A percentile compares a stretch with the other conserved stretches of the same genome.
phyloP scores from a whole-genome alignment of 2,797 vertebrate species.

The Melanotaenia pygmaea region DNA sequence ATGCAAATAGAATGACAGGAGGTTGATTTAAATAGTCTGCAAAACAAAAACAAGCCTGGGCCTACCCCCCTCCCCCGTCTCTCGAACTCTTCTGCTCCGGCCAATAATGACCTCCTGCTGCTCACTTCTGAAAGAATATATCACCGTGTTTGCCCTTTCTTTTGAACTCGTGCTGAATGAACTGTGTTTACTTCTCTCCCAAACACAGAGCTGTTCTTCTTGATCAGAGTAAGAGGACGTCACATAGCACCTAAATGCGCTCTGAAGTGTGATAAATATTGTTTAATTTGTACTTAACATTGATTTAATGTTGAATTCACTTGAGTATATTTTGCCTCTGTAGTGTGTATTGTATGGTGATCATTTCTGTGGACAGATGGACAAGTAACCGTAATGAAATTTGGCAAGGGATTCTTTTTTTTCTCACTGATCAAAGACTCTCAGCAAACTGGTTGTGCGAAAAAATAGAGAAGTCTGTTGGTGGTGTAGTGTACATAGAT shows the following conservation, averaged over 20 bases:
- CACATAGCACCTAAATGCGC: slow-evolving; percentile 70
- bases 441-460: slow-evolving; percentile 77
- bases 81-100: slow-evolving; percentile 50
- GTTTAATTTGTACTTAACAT: slow-evolving; percentile 81
- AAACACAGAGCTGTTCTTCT: slow-evolving; percentile 60
- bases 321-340: slow-evolving; percentile 84
- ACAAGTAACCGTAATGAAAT: slow-evolving; percentile 75
- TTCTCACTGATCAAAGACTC: slow-evolving; percentile 69
- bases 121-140: slow-evolving; percentile 65
- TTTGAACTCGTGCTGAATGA: slow-evolving; percentile 77
- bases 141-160: slow-evolving; percentile 71
- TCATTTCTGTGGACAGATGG: slow-evolving; percentile 82
- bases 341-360: slow-evolving; percentile 82
- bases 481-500: slow-evolving; percentile 86
- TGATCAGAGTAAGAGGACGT: slow-evolving; percentile 60
- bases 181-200: slow-evolving; percentile 62
- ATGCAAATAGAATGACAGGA: slow-evolving; percentile 34
- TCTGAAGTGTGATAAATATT: slow-evolving; percentile 71
- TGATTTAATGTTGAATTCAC: slow-evolving; percentile 83
- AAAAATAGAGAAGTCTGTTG: slow-evolving; percentile 72
- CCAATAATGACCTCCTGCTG: slow-evolving; percentile 61
- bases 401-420: slow-evolving; percentile 61
- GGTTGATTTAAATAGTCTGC: slow-evolving; percentile 42
- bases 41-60: slow-evolving; percentile 46
- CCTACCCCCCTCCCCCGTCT: slow-evolving; percentile 26